phyloP scores from a whole-genome alignment of 2,888 invertebrate species.

The Calameuta pallipes region DNA sequence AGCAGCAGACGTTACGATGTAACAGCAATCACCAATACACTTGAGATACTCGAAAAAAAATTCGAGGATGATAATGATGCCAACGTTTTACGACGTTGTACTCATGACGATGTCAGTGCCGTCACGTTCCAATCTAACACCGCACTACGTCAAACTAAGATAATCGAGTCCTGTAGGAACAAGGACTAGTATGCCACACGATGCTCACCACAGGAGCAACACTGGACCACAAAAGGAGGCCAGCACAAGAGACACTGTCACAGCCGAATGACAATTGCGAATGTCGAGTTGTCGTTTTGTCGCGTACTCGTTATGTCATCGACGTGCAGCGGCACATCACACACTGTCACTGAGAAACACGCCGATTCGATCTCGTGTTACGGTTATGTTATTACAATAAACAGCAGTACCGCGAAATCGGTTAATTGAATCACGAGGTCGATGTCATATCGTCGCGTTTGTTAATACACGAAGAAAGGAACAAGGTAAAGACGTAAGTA shows the following conservation, averaged over 20 bases:
- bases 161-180: not conserved
- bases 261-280: not conserved
- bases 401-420: not conserved
- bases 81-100: not conserved
- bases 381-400: not conserved
- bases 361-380: not conserved
- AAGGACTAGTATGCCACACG: not conserved
- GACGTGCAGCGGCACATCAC: not conserved
- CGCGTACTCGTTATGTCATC: conserved; percentile 36
- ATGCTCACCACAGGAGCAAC: not conserved
- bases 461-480: not conserved
- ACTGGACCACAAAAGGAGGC: not conserved
- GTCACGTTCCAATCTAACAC: not conserved
- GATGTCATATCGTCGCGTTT: conserved; percentile 1
- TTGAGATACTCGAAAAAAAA: not conserved
- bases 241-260: not conserved
- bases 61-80: not conserved
- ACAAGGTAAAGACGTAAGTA: not conserved
- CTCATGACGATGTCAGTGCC: not conserved
- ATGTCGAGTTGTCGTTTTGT: conserved; percentile 16
- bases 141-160: not conserved
- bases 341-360: not conserved
- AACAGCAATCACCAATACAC: not conserved
- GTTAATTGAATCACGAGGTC: conserved; percentile 2
- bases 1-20: not conserved